Conservation (phyloP, 2,113 vertebrate species). For the Toxostoma redivivum region DNA sequence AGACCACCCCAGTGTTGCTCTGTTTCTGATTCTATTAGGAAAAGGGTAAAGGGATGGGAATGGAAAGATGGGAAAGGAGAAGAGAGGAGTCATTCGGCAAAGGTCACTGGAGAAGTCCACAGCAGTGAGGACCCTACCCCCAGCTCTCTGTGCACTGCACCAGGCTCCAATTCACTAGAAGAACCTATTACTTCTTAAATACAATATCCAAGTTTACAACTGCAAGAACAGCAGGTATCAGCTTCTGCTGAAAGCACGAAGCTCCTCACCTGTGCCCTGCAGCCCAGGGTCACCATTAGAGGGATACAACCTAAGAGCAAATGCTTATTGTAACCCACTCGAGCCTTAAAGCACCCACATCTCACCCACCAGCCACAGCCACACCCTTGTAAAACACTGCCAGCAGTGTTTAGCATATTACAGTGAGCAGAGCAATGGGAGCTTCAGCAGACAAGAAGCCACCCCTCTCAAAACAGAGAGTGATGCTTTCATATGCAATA, state of each 20-base stretch:
- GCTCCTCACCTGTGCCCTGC: background rate
- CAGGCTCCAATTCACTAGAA: background rate
- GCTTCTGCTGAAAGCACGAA: background rate
- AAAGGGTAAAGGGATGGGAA: background rate
- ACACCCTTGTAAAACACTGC: too few relatives aligned
- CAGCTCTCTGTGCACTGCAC: background rate
- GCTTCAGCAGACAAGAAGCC: background rate
- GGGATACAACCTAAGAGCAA: background rate
- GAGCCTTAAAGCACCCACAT: background rate
- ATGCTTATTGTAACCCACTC: background rate
- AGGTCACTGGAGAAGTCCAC: background rate
- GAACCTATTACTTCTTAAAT: background rate
- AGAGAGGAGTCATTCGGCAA: background rate
- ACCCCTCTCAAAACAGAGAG: background rate
- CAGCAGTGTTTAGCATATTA: background rate
- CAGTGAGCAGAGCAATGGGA: background rate
- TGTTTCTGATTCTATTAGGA: background rate
- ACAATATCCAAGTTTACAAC: background rate
- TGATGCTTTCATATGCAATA: background rate
- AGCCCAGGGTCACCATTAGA: background rate
- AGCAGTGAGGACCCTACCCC: background rate
- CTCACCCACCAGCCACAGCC: background rate
- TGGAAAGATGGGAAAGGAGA: background rate
- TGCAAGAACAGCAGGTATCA: background rate
- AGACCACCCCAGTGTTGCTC: rapidly evolving